Conservation (phyloP, 2,888 invertebrate genomes). For the Drosophila cognata region DNA sequence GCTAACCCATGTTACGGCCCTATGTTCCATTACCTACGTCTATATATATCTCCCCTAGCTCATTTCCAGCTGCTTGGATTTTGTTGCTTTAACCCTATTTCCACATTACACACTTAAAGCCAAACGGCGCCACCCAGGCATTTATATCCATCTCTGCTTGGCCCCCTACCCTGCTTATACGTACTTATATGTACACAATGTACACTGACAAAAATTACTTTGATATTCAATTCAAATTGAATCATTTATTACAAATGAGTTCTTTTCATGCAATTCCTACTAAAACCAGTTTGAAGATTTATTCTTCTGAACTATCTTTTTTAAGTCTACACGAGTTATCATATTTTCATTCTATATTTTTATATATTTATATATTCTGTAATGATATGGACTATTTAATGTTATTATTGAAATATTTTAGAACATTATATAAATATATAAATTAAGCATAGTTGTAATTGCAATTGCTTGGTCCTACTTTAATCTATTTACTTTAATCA, state of each 20-base stretch:
- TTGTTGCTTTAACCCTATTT: constrained; percentile 68
- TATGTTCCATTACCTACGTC: constrained; percentile 7
- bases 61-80: constrained; percentile 37
- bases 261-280: background rate
- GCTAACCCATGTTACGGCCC: constrained; percentile 71
- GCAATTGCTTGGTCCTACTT: no score
- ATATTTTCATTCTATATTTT: background rate
- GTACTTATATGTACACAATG: constrained; percentile 9
- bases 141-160: constrained; percentile 61
- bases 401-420: no score
- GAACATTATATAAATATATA: no score
- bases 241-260: background rate
- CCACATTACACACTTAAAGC: constrained; percentile 58
- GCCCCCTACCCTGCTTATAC: background rate
- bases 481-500: background rate
- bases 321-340: no score
- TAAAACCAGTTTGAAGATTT: background rate
- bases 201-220: constrained; percentile 31
- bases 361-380: no score
- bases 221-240: background rate
- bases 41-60: constrained; percentile 7
- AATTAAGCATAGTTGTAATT: no score
- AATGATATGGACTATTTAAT: no score
- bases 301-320: background rate
- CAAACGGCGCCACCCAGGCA: constrained; percentile 77